phyloP scores from a whole-genome alignment of 1,140 invertebrate genomes.

The Bombus breviceps region DNA sequence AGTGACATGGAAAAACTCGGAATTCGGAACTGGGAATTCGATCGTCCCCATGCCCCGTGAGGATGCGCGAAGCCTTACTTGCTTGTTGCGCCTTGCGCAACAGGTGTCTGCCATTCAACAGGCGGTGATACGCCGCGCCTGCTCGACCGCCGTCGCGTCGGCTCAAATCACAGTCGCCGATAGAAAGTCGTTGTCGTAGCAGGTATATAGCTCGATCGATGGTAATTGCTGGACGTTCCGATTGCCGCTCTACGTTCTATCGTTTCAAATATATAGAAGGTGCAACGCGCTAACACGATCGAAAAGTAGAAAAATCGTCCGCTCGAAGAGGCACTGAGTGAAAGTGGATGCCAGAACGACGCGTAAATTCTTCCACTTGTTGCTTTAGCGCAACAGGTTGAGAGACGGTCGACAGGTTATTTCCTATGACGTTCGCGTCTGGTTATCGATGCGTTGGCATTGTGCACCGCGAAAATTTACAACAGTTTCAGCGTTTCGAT shows the following conservation, averaged over 20 bases:
- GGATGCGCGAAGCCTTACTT: not conserved
- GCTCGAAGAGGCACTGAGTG: not conserved
- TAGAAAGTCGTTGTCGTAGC: too few relatives aligned
- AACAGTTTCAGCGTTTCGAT: too few relatives aligned
- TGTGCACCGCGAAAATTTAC: not conserved
- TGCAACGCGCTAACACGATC: not conserved
- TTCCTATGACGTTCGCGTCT: constrained; percentile 75
- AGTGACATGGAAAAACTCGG: too few relatives aligned
- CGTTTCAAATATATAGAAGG: not conserved
- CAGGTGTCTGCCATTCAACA: constrained; percentile 45
- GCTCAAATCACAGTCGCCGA: too few relatives aligned
- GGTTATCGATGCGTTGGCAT: constrained; percentile 7
- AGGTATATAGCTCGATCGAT: not conserved
- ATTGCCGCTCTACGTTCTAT: too few relatives aligned
- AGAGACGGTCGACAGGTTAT: constrained; percentile 79
- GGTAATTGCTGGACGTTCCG: not conserved
- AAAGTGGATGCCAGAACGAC: constrained; percentile 67
- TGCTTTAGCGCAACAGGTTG: constrained; percentile 74
- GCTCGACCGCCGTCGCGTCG: too few relatives aligned
- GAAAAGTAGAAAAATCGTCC: not conserved
- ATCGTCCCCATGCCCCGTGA: too few relatives aligned
- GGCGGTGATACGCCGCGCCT: constrained; percentile 11
- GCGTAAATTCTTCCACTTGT: not conserved
- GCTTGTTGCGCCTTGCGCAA: not conserved
- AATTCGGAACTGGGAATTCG: not conserved